phyloP scores from a whole-genome alignment of 2,797 vertebrate genomes.

The Argya squamiceps region DNA sequence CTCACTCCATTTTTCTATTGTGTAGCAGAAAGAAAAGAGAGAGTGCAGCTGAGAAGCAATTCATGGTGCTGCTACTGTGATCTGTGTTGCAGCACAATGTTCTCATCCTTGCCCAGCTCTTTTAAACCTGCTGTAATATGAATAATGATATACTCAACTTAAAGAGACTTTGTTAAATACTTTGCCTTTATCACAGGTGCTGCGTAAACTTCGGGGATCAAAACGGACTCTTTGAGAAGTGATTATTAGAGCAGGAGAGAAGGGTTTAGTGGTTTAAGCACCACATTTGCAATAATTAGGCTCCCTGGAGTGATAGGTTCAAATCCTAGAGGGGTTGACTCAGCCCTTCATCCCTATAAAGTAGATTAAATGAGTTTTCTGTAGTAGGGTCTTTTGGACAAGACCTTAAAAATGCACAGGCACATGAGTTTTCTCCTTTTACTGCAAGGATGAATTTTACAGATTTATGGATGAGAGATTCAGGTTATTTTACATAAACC shows the following conservation, averaged over 20 bases:
- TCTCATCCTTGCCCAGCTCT: slow-evolving; percentile 15
- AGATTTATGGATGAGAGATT: neutral
- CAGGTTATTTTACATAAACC: neutral
- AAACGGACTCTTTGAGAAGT: slow-evolving; percentile 36
- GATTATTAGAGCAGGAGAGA: slow-evolving; percentile 64
- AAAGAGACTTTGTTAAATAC: slow-evolving; percentile 46
- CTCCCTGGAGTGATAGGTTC: slow-evolving; percentile 50
- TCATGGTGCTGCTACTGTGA: neutral
- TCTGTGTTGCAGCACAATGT: slow-evolving; percentile 44
- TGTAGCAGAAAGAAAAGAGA: slow-evolving; percentile 10
- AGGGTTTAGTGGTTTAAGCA: slow-evolving; percentile 13
- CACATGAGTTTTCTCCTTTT: neutral
- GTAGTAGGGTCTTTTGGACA: slow-evolving; percentile 27
- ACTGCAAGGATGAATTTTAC: neutral
- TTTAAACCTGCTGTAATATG: slow-evolving; percentile 55
- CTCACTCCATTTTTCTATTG: neutral
- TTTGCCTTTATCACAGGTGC: slow-evolving; percentile 43
- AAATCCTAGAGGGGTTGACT: slow-evolving; percentile 56
- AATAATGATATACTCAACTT: slow-evolving; percentile 26
- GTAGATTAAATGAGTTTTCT: slow-evolving; percentile 45
- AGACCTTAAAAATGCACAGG: neutral
- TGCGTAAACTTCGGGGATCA: slow-evolving; percentile 11
- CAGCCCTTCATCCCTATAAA: slow-evolving; percentile 38
- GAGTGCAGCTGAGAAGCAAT: neutral
- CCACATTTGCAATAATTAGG: slow-evolving; percentile 69